Evolutionary conservation across 2,888 invertebrate genomes (phyloP).

Genomic region (Netelia fuscicornis): DNA sequence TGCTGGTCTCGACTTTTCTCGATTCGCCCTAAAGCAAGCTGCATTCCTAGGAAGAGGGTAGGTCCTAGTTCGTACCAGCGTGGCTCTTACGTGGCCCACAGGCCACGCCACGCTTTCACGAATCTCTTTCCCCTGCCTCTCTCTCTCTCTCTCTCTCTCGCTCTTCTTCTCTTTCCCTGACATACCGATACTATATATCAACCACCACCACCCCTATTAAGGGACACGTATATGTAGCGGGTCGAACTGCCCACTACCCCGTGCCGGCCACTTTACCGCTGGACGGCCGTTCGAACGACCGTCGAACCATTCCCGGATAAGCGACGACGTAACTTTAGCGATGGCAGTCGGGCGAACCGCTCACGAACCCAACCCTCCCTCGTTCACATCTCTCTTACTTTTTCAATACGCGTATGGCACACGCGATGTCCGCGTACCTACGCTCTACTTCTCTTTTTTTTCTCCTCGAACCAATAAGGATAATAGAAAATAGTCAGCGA

Average conservation of each 20-base stretch:
- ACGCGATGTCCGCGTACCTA: background rate
- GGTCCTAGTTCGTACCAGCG: conserved; percentile 59
- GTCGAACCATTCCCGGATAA: conserved; percentile 67
- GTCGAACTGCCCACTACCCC: conserved; percentile 66
- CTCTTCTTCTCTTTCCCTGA: conserved; percentile 58
- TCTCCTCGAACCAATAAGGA: conserved; percentile 67
- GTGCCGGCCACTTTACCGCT: conserved; percentile 56
- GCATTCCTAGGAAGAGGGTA: conserved; percentile 62
- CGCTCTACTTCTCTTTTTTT: conserved; percentile 5
- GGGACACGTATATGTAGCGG: conserved; percentile 30
- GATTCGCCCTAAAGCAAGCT: conserved; percentile 74
- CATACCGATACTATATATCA: conserved; percentile 62
- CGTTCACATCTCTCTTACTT: conserved; percentile 39
- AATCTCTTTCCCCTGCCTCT: conserved; percentile 74
- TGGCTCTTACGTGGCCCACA: conserved; percentile 61
- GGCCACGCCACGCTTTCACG: conserved; percentile 71
- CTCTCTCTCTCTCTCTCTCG: conserved; percentile 56
- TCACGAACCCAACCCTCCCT: conserved; percentile 51
- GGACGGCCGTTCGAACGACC: conserved; percentile 58
- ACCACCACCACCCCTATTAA: conserved; percentile 52
- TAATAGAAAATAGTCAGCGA: conserved; percentile 71
- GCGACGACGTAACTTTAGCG: conserved; percentile 58
- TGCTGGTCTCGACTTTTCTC: conserved; percentile 83
- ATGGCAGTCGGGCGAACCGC: conserved; percentile 54
- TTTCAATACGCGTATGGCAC: background rate